Evolutionary conservation across 2,113 vertebrate genomes (phyloP).

Genomic region (Theristicus caerulescens): DNA sequence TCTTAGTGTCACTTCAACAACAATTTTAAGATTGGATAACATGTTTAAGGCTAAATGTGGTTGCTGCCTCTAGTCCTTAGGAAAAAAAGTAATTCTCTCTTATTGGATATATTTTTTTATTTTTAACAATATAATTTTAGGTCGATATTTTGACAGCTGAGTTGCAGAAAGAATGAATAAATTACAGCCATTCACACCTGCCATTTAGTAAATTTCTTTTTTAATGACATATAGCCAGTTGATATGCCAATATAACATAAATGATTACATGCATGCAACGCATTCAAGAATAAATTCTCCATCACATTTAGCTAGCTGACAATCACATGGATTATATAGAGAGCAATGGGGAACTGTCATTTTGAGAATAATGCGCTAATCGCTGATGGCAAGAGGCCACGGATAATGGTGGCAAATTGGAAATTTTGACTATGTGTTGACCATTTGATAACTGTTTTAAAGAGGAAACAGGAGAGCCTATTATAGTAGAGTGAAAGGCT

Average conservation of each 20-base stretch:
- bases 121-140: conserved; percentile 33
- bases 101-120: not conserved
- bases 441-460: not conserved
- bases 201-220: conserved; percentile 8
- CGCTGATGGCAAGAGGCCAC: not conserved
- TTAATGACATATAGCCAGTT: not conserved
- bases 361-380: not conserved
- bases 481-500: not conserved
- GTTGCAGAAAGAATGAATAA: conserved; percentile 32
- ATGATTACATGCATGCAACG: not conserved
- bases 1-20: not conserved
- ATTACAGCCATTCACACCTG: conserved; percentile 37
- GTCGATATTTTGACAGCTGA: conserved; percentile 36
- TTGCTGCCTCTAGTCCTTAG: not conserved
- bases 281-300: not conserved
- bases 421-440: not conserved
- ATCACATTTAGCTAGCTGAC: not conserved
- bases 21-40: not conserved
- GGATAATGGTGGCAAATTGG: not conserved
- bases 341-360: not conserved
- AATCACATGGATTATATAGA: not conserved
- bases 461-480: not conserved
- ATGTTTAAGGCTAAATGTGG: not conserved
- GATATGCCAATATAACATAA: conserved; percentile 33
- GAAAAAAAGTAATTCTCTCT: not conserved